Conservation (phyloP, 2,113 vertebrate species). For the Python bivittatus region DNA sequence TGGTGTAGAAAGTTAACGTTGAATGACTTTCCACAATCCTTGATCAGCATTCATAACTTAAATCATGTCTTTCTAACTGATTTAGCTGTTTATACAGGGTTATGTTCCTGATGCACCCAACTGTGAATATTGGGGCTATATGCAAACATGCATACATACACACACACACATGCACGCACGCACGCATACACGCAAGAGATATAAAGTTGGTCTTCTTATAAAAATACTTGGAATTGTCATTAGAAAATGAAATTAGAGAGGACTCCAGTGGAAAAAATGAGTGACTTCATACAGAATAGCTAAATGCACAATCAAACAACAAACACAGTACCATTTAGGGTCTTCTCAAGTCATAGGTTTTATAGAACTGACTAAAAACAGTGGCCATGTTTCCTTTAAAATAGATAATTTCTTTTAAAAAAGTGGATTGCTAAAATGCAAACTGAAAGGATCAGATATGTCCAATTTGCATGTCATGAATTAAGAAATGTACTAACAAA, state of each 20-base stretch:
- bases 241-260: background rate
- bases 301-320: background rate
- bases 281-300: background rate
- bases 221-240: background rate
- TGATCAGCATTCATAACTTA: background rate
- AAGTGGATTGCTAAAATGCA: background rate
- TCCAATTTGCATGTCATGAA: background rate
- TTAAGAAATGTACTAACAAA: background rate
- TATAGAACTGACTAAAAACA: background rate
- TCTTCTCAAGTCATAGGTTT: background rate
- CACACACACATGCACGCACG: too few species aligned
- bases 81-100: background rate
- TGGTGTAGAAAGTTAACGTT: background rate
- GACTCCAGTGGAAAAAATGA: background rate
- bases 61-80: background rate
- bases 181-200: background rate
- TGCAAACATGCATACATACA: background rate
- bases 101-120: background rate
- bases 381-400: background rate
- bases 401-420: background rate
- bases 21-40: background rate
- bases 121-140: background rate
- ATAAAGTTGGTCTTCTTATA: background rate
- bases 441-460: background rate
- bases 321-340: background rate